Base-by-base conservation (phyloP, 2,888 invertebrate species). In the Eupeodes luniger region DNA sequence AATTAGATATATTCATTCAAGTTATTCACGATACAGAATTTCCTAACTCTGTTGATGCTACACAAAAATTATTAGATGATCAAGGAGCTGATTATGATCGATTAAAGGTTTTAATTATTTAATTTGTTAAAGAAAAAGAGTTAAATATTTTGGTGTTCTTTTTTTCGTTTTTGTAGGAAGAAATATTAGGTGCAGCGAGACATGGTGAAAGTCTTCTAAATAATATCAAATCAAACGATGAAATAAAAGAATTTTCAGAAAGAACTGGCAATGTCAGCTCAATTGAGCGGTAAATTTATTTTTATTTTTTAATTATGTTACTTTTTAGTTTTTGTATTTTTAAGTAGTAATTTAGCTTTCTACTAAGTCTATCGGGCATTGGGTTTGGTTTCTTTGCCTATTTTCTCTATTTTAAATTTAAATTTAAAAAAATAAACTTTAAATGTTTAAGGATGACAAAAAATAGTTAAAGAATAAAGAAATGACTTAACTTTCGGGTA, bases 1-100 rank as follows among this genome's bases (percentile, higher is more conserved):
- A 97, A 90, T 94, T 99, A 91, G 97, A 98, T 92, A 96, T 96
- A 89, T 98, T 98, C 92, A 98, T 98, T 91, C 96, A 97, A 92
- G 96, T 96, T 90, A 96, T 99, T 91, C 96, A 97, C 90, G 98
- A 98, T 94, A 97, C 96, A 90, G 98, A 98, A 94, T 96, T 99
- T 94, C 99, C 99, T 16, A 98, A 98, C 93, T 98, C 98, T 92
- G 98, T 98, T 47, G 96, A 96, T 92, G 97, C 98, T 90, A 99
- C 98, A 89, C 96, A 97, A 94, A 96, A 97, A 91, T 94, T 99
- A 91, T 95, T 99, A 91, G 96, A 96, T 93, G 96, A 96, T 92
- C 98, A 98, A 94, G 96, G 96, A 92, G 93, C 94, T 90, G 96
- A 96, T 93, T 96, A 95, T 92, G 94, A 93, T 75, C 94, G 94